Evolutionary conservation across 2,113 vertebrate species (phyloP).

Genomic region (Tetrax tetrax): DNA sequence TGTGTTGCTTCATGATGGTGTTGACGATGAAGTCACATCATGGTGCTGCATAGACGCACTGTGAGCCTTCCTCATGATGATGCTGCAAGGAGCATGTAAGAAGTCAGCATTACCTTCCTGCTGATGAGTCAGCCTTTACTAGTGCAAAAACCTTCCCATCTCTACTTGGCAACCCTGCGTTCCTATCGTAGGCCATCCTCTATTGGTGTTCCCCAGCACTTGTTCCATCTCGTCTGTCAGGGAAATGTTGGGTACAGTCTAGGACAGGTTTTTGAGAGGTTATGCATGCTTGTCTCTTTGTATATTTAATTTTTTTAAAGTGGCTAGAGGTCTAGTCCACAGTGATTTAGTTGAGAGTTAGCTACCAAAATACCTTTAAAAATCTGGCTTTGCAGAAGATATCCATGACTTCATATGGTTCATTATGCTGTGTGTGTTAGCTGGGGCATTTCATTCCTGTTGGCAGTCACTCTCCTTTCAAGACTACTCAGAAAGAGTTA

Average conservation of each 20-base stretch:
- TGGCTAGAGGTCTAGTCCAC: not conserved
- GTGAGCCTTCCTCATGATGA: not conserved
- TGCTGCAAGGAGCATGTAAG: accelerated
- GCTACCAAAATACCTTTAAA: not conserved
- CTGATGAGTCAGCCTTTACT: not conserved
- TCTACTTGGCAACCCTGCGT: not conserved
- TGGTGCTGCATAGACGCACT: not conserved
- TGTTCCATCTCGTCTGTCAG: accelerated
- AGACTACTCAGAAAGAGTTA: not conserved
- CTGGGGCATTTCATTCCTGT: not conserved
- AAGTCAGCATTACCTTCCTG: not conserved
- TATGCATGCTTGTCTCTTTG: not conserved
- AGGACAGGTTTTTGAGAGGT: not conserved
- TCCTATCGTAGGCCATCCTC: not conserved
- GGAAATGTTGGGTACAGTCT: not conserved
- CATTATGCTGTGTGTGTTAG: not conserved
- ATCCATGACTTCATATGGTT: accelerated
- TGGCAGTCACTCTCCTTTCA: not conserved
- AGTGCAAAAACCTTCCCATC: not conserved
- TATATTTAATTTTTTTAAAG: accelerated
- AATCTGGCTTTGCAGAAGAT: not conserved
- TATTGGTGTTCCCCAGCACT: accelerated
- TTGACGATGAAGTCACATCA: not conserved
- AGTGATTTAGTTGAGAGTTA: not conserved
- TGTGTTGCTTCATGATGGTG: too few relatives aligned